Conservation (phyloP, 2,797 vertebrate genomes). For the Rhabdomys pumilio region DNA sequence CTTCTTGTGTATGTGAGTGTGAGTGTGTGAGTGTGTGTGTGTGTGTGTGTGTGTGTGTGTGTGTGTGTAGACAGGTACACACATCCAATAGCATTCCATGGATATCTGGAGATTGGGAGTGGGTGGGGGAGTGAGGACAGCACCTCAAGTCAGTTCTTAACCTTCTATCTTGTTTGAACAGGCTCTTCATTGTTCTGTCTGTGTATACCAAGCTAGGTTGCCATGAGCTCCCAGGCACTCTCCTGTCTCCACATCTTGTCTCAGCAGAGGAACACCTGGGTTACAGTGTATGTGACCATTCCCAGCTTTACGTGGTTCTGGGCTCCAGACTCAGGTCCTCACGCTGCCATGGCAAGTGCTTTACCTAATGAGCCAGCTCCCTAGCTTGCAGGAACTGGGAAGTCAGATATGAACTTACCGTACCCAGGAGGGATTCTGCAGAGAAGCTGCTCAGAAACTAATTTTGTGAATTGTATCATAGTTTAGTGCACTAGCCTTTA, state of each 20-base stretch:
- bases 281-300: neutral
- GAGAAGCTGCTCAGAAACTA: neutral
- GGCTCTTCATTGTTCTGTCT: neutral
- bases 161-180: neutral
- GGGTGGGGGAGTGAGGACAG: neutral
- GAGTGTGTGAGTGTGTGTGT: neutral
- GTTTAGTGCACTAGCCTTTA: slow-evolving; percentile 54
- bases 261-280: neutral
- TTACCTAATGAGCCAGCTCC: neutral
- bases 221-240: neutral
- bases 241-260: neutral
- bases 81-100: neutral
- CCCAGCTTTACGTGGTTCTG: neutral
- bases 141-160: neutral
- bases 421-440: neutral
- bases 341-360: neutral
- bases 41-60: neutral
- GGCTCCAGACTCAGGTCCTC: neutral
- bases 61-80: neutral
- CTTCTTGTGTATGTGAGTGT: neutral
- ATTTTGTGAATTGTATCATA: slow-evolving; percentile 65
- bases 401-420: slow-evolving; percentile 26
- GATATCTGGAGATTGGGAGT: neutral
- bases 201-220: neutral
- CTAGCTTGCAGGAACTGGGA: neutral